Percentiles rank a stretch among this genome's conserved stretches.
Evolutionary conservation across 2,797 vertebrate genomes (phyloP).

Genomic region (Gymnothorax reevesii): DNA sequence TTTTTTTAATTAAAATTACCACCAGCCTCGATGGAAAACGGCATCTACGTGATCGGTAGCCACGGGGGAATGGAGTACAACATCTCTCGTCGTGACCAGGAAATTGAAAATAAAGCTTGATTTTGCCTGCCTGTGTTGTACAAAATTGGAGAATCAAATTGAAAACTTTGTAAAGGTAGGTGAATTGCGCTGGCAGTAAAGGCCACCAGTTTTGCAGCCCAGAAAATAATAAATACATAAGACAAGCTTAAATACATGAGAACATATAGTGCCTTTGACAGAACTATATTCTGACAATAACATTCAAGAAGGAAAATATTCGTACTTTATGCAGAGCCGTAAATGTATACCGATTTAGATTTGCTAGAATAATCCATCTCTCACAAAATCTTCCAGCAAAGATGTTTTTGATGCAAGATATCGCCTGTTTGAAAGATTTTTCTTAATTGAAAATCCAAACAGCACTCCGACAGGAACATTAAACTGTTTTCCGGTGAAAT

Average conservation of each 20-base stretch:
- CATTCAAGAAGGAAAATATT: not conserved
- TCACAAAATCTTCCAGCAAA: not conserved
- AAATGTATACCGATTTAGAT: not conserved
- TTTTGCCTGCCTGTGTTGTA: no score
- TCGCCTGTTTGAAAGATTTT: not conserved
- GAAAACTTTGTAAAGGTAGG: no score
- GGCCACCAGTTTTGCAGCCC: not conserved
- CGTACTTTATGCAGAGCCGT: not conserved
- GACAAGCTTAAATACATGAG: not conserved
- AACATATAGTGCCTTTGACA: no score
- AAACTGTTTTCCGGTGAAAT: not conserved
- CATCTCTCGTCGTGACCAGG: no score
- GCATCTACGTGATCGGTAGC: no score
- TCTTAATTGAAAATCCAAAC: not conserved
- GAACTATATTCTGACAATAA: not conserved
- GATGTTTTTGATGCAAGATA: not conserved
- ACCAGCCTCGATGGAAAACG: no score
- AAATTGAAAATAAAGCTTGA: no score
- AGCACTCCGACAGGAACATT: not conserved
- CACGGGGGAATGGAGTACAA: no score
- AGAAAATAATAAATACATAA: not conserved
- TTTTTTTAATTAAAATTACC: no score
- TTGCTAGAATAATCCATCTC: not conserved
- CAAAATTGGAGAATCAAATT: no score
- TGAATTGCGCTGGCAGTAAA: not conserved